These are phyloP conservation scores for Thelaira solivaga DNA, from an alignment of 2,888 invertebrate genomes.

Conservation along the genomic window DNA sequence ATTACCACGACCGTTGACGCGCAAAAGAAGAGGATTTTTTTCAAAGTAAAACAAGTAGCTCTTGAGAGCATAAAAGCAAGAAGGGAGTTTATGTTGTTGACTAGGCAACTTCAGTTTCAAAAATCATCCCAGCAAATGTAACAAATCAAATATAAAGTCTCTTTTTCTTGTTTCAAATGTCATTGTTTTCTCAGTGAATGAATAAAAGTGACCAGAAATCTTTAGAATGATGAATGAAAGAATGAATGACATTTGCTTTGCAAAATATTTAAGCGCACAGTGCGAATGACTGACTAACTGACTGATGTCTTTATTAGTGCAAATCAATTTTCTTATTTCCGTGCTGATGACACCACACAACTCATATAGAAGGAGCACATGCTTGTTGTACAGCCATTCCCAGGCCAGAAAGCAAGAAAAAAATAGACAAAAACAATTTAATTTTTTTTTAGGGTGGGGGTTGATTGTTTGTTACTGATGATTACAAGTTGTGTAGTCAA, in stretches of 20 bases:
- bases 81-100: conserved; percentile 31
- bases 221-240: conserved; percentile 55
- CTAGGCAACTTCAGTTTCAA: conserved; percentile 31
- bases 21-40: conserved; percentile 4
- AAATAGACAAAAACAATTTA: conserved; percentile 43
- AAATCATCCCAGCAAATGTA: conserved; percentile 37
- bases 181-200: conserved; percentile 40
- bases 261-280: conserved; percentile 10
- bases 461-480: conserved; percentile 36
- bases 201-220: conserved; percentile 56
- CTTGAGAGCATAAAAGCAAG: not conserved
- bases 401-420: conserved; percentile 18
- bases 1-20: conserved; percentile 12
- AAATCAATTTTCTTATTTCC: conserved; percentile 61
- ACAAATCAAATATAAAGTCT: conserved; percentile 19
- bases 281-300: conserved; percentile 15
- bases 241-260: conserved; percentile 54
- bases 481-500: conserved; percentile 54
- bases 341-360: conserved; percentile 61
- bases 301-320: conserved; percentile 60
- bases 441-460: conserved; percentile 16
- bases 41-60: not conserved
- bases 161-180: conserved; percentile 13
- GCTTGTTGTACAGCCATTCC: conserved; percentile 13
- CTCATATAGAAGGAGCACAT: not conserved